Percentiles rank a stretch among this genome's conserved stretches.
These are phyloP conservation scores for Metacarcinus magister DNA, from an alignment of 2,888 invertebrate genomes.

Conservation along the genomic window DNA sequence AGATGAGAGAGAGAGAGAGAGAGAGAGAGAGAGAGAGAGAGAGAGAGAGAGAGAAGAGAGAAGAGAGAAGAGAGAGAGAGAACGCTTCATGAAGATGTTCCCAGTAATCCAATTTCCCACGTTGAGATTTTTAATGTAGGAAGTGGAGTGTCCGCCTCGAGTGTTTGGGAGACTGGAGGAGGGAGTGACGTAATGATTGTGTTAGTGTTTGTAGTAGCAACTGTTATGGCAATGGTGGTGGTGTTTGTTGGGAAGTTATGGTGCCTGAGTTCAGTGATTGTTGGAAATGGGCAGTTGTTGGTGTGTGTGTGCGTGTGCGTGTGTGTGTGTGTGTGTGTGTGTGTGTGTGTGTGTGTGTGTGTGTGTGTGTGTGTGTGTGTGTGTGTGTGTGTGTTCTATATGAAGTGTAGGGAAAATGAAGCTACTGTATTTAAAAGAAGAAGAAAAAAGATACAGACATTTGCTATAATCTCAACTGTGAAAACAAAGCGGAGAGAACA, in stretches of 20 bases:
- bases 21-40: conserved; percentile 19
- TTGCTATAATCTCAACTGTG: neutral
- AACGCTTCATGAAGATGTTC: neutral
- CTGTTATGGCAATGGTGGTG: neutral
- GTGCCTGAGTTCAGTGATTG: neutral
- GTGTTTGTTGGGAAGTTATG: neutral
- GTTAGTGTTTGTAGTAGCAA: neutral
- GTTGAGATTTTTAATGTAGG: neutral
- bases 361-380: too few relatives aligned
- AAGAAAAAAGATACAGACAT: too few relatives aligned
- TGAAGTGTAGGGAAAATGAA: too few relatives aligned
- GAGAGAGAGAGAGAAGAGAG: conserved; percentile 26
- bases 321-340: neutral
- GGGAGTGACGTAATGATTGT: neutral
- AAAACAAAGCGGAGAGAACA: neutral
- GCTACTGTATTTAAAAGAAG: too few relatives aligned
- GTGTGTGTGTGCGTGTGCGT: neutral
- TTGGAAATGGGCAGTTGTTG: neutral
- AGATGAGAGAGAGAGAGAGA: neutral
- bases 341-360: too few relatives aligned
- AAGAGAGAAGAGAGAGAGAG: conserved; percentile 26
- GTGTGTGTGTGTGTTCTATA: too few relatives aligned
- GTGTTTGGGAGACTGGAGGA: neutral
- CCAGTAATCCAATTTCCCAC: neutral
- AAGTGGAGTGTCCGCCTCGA: neutral